Evolutionary conservation across 2,888 invertebrate species (phyloP), one percentile per base, ranked within the genome.

Genomic region (Monopis laevigella): DNA sequence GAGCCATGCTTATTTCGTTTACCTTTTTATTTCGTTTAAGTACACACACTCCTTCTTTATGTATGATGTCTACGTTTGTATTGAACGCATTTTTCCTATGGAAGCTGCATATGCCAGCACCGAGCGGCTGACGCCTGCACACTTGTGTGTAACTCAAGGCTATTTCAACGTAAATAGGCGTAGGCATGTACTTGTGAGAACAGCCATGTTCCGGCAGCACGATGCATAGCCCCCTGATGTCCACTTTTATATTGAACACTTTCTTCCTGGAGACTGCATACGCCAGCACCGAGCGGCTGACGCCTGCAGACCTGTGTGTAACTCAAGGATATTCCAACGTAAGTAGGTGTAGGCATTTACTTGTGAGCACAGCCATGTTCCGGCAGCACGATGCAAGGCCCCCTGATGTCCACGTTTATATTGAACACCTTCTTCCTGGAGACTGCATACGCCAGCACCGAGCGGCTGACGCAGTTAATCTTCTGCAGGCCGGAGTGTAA

Each of bases 201-300:
- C 88, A 86, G 12, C 90, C 91, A 50, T 85, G 82, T 56, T 92
- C 90, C 0, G 92, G 91, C 43, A 93, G 67, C 3, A 92, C 84
- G 7, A 92, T 57, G 53, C 90, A 89, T 0, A 92, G 92, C 5
- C 89, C 87, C 59, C 88, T 88, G 39, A 92, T 67, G 51, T 92
- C 89, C 44, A 92, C 77, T 51, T 87, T 88, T n/a, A 92, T 62
- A 48, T 86, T 84, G 52, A 89, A 80, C 48, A 87, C 82, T 66
- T 85, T 84, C 48, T 82, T 78, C 2, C 75, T 48, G 43, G 52
- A 52, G 29, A 54, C 45, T 1, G 52, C 84, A 45, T 83, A 82
- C 36, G 82, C 74, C 1, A 85, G 60, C 40, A 85, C 65, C 1
- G 70, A 65, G 51, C 53, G 57, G 49, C 83, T 72, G 47, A 77